A percentile compares a stretch with the other conserved stretches of the same genome.
These are phyloP conservation scores for Rattus rattus DNA, from an alignment of 2,113 vertebrate species.

Conservation along the genomic window DNA sequence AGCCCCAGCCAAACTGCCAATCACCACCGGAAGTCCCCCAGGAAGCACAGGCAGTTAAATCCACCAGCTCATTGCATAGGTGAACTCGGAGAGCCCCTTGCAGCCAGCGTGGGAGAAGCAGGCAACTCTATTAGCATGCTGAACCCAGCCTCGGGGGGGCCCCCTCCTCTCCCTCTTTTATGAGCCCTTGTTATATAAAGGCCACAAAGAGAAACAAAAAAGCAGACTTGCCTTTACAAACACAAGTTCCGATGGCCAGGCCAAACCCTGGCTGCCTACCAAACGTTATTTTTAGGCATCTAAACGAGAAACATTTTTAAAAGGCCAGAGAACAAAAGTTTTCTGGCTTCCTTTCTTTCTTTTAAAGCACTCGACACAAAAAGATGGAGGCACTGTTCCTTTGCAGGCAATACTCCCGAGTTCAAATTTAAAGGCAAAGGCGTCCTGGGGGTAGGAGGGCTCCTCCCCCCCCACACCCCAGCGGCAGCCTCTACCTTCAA, in stretches of 20 bases:
- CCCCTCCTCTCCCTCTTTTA: slow-evolving; percentile 70
- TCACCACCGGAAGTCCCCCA: slow-evolving; percentile 55
- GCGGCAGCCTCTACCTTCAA: slow-evolving; percentile 57
- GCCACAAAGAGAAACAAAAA: slow-evolving; percentile 75
- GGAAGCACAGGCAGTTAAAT: slow-evolving; percentile 51
- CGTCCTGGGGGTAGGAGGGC: neutral
- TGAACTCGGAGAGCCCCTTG: slow-evolving; percentile 43
- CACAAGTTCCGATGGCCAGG: neutral
- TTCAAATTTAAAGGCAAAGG: slow-evolving; percentile 64
- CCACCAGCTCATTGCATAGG: slow-evolving; percentile 70
- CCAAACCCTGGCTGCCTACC: slow-evolving; percentile 37
- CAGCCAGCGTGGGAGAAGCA: neutral
- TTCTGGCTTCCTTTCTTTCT: slow-evolving; percentile 60
- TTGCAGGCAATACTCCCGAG: slow-evolving; percentile 24
- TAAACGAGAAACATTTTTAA: slow-evolving; percentile 37
- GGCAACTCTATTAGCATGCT: slow-evolving; percentile 73
- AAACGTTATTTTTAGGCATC: slow-evolving; percentile 43
- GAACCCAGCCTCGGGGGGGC: slow-evolving; percentile 10
- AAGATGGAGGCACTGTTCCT: slow-evolving; percentile 67
- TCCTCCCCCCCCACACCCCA: neutral
- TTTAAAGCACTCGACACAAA: slow-evolving; percentile 61
- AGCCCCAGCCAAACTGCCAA: slow-evolving; percentile 49
- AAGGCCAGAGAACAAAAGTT: slow-evolving; percentile 75
- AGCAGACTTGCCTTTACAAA: slow-evolving; percentile 36
- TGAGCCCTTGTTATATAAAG: slow-evolving; percentile 77